Evolutionary conservation across 2,113 vertebrate genomes (phyloP).

Genomic region (Pantherophis guttatus): DNA sequence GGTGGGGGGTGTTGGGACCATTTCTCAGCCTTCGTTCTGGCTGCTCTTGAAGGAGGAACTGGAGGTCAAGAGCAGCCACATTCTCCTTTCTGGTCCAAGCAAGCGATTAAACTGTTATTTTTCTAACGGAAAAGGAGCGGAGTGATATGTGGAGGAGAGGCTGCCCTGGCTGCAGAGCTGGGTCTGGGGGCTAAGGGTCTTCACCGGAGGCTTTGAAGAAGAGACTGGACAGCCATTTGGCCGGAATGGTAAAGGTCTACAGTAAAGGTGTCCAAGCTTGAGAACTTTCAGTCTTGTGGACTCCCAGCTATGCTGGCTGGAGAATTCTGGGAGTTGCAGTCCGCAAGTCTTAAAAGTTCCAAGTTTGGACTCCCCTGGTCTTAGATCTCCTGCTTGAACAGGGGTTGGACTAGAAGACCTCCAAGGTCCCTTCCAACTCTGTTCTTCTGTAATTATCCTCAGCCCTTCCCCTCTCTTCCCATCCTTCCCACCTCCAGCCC

Average conservation of each 20-base stretch:
- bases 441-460: neutral
- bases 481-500: too few relatives aligned
- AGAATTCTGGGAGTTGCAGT: too few relatives aligned
- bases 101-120: neutral
- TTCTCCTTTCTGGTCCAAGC: neutral
- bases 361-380: neutral
- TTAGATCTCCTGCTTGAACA: neutral
- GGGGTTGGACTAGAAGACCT: neutral
- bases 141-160: neutral
- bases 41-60: neutral
- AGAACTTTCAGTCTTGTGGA: too few relatives aligned
- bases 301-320: too few relatives aligned
- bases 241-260: neutral
- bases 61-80: neutral
- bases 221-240: neutral
- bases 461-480: neutral
- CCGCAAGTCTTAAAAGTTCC: too few relatives aligned
- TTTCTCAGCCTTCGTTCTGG: neutral
- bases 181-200: neutral
- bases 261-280: rapidly evolving
- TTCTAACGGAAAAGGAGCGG: neutral
- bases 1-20: neutral
- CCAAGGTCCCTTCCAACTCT: neutral
- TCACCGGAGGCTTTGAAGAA: neutral
- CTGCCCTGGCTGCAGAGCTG: neutral